These are phyloP conservation scores for Ceyx melanurus DNA, from an alignment of 2,113 vertebrate species.

Conservation along the genomic window DNA sequence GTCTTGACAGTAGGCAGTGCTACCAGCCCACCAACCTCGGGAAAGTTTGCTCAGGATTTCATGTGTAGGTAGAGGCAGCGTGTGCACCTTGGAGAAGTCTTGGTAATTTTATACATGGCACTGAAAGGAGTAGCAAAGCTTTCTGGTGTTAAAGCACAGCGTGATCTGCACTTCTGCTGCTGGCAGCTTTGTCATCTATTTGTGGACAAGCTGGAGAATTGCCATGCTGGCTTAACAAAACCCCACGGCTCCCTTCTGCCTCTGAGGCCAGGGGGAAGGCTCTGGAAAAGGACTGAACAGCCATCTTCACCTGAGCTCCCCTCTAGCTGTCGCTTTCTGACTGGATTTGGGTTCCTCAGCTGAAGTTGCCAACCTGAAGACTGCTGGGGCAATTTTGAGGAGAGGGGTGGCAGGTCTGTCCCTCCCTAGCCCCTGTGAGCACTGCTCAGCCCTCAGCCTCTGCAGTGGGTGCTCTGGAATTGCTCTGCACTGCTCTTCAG, in stretches of 20 bases:
- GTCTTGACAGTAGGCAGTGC: conserved; percentile 44
- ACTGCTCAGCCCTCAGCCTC: background rate
- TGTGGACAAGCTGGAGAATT: background rate
- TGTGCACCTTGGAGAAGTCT: background rate
- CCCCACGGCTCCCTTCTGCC: rapidly evolving
- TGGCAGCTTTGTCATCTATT: background rate
- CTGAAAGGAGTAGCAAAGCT: background rate
- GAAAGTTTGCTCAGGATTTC: background rate
- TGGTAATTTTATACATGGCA: background rate
- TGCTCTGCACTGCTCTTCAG: rapidly evolving
- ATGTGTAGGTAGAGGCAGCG: background rate
- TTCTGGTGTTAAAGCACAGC: background rate
- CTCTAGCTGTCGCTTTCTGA: background rate
- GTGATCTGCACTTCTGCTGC: background rate
- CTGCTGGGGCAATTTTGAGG: background rate
- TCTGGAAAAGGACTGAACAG: background rate
- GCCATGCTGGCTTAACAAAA: background rate
- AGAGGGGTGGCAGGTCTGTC: background rate
- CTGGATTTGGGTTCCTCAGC: background rate
- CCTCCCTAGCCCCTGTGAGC: background rate
- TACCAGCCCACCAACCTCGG: conserved; percentile 34
- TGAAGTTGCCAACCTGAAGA: background rate
- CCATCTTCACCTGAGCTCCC: background rate
- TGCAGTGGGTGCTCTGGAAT: rapidly evolving
- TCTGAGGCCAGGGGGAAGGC: background rate